Evolutionary conservation across 1,140 invertebrate species (phyloP), one percentile per base, ranked within the genome.

Genomic region (Manduca sexta): DNA sequence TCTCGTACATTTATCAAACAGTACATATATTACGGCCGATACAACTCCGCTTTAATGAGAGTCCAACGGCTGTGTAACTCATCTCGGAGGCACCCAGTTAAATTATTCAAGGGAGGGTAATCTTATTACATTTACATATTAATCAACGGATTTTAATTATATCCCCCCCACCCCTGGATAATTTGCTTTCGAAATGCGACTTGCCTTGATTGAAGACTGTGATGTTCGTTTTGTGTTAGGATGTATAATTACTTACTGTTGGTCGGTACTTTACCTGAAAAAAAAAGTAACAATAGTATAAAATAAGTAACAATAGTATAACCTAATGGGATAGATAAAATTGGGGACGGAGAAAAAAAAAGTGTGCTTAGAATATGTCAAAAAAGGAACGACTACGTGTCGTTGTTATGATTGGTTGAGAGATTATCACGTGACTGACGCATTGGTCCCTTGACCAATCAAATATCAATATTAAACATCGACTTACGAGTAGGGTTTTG

Each of bases 71-170:
- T 66, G 69, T 74, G 74, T 74, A 74, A 75, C 75, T 79, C 74
- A 76, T 76, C 61, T 60, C 60, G 30, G 62, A 58, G 60, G 50
- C 63, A 59, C 66, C 64, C 69, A 64, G 62, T 71, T 83, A 82
- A 83, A 82, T 83, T 85, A 85, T 85, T 82, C 82, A 84, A 64
- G 78, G 80, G 78, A 79, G 78, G 84, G 93, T 95, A 94, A 95
- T 95, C 93, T 95, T 94, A 95, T 95, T 94, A 95, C 94, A 94
- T 95, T 95, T 95, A 95, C 93, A 95, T 95, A 95, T 95, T 95
- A 95, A 95, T 95, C 93, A 95, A 95, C 92, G 93, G 93, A 95
- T 95, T 95, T 94, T 95, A 95, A 95, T 95, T 95, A 95, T 93
- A 91, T 90, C 88, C 90, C 84, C 68, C 48, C 68, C 69, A 55